Evolutionary conservation across 2,113 vertebrate genomes (phyloP), one percentile per base, ranked within the genome.

Genomic region (Odobenus rosmarus): DNA sequence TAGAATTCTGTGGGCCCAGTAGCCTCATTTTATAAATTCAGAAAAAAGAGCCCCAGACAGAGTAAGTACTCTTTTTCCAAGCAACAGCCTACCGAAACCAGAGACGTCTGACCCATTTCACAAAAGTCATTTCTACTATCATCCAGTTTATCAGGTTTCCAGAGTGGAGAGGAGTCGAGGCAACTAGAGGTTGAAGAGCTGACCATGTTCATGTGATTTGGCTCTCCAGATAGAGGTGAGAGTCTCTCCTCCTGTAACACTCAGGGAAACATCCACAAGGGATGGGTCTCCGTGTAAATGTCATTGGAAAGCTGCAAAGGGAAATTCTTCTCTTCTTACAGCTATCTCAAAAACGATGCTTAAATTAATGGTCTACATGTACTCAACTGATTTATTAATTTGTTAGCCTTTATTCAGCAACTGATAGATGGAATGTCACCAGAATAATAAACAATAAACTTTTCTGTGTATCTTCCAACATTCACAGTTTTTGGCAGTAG

Each of bases 381-480:
- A 2, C 28, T 96, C 92, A 88, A 21, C 1, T 5, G 36, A 87
- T 64, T 69, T 79, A 86, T 33, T 88, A 51, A 76, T 31, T 10
- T 87, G 9, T 57, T 86, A 90, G 72, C 64, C 53, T 97, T 97
- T 33, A 76, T 31, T 80, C 76, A 53, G 13, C 59, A 59, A 79
- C 14, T 8, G 28, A 16, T 31, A 26, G 19, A 39, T 69, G 69
- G 21, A 55, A n/a, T 33, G 1, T 42, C 4, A 64, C 49, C 33
- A 53, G 88, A 79, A 53, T 39, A 39, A 87, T 31, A 84, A 77
- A 42, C 13, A 46, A 61, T 8, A 33, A 77, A 59, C 46, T 49
- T 42, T 53, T 16, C 61, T 49, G 23, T 51, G 39, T 80, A 24
- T 83, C 55, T 23, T 90, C 72, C 46, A 71, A 85, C 82, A 77